Evolutionary conservation across 2,888 invertebrate species (phyloP).

Genomic region (Mamestra brassicae): DNA sequence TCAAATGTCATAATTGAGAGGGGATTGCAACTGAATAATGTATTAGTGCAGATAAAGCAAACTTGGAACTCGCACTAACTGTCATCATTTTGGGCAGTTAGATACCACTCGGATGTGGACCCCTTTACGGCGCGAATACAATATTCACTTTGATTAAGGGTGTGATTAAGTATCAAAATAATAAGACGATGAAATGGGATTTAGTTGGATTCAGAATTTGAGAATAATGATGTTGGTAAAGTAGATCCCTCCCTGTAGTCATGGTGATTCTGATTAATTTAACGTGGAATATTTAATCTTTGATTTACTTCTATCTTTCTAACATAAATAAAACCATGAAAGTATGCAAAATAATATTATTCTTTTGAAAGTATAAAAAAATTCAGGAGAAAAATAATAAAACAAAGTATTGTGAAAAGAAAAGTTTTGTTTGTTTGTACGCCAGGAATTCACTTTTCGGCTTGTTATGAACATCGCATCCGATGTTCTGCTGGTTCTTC

Average conservation of each 20-base stretch:
- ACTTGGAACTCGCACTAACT: slow-evolving; percentile 66
- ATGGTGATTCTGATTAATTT: neutral
- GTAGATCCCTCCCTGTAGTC: neutral
- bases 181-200: slow-evolving; percentile 14
- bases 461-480: slow-evolving; percentile 14
- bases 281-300: neutral
- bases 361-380: slow-evolving; percentile 11
- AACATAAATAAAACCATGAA: neutral
- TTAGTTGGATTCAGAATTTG: slow-evolving; percentile 3
- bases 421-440: slow-evolving; percentile 30
- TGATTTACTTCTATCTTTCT: neutral
- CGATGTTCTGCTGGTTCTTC: neutral
- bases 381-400: slow-evolving; percentile 31
- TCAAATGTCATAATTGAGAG: slow-evolving; percentile 86
- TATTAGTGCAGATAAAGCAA: slow-evolving; percentile 74
- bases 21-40: slow-evolving; percentile 81
- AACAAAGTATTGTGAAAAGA: slow-evolving; percentile 20
- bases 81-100: slow-evolving; percentile 62
- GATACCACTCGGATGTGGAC: slow-evolving; percentile 38
- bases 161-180: slow-evolving; percentile 44
- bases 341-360: neutral
- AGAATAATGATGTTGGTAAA: slow-evolving; percentile 14
- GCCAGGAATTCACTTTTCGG: slow-evolving; percentile 20
- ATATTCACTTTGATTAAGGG: slow-evolving; percentile 62
- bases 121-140: slow-evolving; percentile 46